Base-by-base conservation (phyloP, 2,113 vertebrate genomes). In the Elgaria multicarinata region DNA sequence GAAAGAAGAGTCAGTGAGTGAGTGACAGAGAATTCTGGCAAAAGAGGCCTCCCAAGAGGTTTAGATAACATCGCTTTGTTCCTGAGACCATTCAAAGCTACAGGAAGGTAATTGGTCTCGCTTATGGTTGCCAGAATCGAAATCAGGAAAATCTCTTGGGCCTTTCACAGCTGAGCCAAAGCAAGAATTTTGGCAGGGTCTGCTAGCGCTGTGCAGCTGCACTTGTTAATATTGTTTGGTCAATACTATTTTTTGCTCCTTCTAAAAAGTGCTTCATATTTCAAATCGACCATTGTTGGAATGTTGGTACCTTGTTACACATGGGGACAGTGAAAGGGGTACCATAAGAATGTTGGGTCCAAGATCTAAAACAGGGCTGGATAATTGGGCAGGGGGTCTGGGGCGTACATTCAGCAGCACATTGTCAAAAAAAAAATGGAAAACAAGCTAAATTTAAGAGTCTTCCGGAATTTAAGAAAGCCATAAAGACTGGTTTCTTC, bases 81-180 rank as follows among this genome's bases (percentile, higher is more conserved):
- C 58, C 39, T 55, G 13, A 88, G n/a, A 33, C 31, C 87, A 44
- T 64, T 55, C 72, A 14, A 12, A 18, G 58, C 42, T 62, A 69
- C 83, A 55, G 36, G 53, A 67, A 90, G 28, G 84, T 33, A 90
- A 62, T 1, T 80, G 26, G 31, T 90, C 90, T 93, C 77, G 50
- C 66, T 1, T 82, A 78, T 33, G 4, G 53, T 42, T 58, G 71
- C 71, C 71, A 75, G 71, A 36, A 62, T 75, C n/a, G 18, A 71
- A 36, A 72, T 24, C 20, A 24, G 67, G 67, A 24, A 75, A 85
- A 36, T 7, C 50, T 8, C 12, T 24, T 90, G 80, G 5, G 72
- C 36, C 13, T 31, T 18, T 93, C 53, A 13, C 2, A 46, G 24
- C 24, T 7, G 0, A 24, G 24, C 44, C 14, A 44, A 67, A 33